phyloP scores from a whole-genome alignment of 37 sponge, comb jelly and placozoan genomes.

The Geodia barretti region DNA sequence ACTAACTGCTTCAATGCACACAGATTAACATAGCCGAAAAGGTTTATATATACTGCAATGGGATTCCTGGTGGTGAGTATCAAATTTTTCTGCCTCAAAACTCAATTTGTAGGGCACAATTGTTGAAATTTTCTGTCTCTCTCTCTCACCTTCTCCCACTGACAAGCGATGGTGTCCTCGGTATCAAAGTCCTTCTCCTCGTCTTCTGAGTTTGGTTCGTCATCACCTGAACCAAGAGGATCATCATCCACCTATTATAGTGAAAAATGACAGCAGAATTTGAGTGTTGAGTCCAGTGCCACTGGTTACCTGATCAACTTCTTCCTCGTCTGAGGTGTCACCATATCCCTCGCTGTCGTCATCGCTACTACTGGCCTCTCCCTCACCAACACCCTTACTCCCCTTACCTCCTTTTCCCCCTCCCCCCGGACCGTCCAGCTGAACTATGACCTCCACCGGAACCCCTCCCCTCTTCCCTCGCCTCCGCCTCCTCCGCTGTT shows the following conservation, averaged over 20 bases:
- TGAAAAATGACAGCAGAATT: not conserved
- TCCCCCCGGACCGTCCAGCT: conserved; percentile 39
- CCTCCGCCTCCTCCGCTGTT: not conserved
- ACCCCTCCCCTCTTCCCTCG: not conserved
- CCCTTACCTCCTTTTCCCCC: not conserved
- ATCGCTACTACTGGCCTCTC: conserved; percentile 61
- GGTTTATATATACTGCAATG: no score
- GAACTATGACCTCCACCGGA: conserved; percentile 10
- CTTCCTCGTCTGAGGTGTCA: conserved; percentile 39
- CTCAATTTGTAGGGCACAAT: no score
- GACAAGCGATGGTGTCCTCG: conserved; percentile 93
- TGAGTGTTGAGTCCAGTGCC: not conserved
- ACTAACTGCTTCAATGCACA: no score
- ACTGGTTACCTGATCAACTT: not conserved
- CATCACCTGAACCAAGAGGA: conserved; percentile 83
- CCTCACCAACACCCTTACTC: not conserved
- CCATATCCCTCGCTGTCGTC: conserved; percentile 65
- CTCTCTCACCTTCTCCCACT: conserved; percentile 87
- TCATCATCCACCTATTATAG: conserved; percentile 34
- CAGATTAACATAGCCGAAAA: no score
- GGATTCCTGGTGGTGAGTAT: no score
- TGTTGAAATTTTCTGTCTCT: not conserved
- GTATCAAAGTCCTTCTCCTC: conserved; percentile 83
- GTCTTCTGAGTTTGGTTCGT: conserved; percentile 56
- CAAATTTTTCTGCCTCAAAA: no score